Evolutionary conservation across 2,797 vertebrate genomes (phyloP), one percentile per base, ranked within the genome.

Genomic region (Nothura maculosa): DNA sequence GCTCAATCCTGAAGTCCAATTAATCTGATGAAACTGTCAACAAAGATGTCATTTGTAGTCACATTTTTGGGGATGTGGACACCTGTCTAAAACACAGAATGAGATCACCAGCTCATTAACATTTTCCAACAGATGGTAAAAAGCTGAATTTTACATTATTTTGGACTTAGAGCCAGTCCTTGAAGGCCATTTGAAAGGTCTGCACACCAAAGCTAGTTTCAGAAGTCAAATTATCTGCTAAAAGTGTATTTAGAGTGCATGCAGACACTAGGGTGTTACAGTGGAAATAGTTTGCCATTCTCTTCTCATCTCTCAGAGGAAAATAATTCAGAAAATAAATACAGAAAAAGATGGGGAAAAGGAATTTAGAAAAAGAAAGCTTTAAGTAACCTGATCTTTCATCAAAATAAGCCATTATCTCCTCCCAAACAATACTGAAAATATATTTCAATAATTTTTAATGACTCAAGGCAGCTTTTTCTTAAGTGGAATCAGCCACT

Each of bases 111-210:
- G 89, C 93, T 97, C 80, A 96, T 98, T 97, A 97, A 40, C 91
- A 96, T 97, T 95, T 97, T 47, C 87, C 84, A 97, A 92, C 98
- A 98, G 97, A 97, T 97, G 97, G 97, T 38, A 92, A 94, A 96
- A 92, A 90, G 74, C 87, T 95, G 86, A 74, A 73, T 95, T 96
- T 96, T 19, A 3, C 84, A 63, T 66, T 19, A 5, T 27, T 89
- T 94, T 72, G 92, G 90, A 91, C 87, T 82, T 38, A 52, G 2
- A 81, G 92, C 60, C 94, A 97, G 89, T 67, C 17, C 86, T 73
- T 40, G 68, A 86, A 84, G 80, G 34, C 28, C 16, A 2, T n/a
- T 58, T 27, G 45, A 68, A 28, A 75, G 86, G 72, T 10, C 20
- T 47, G 74, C 57, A 61, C 67, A 73, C 0, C 50, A 61, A 42